Base-by-base conservation (phyloP, 2,113 vertebrate genomes). In the Nanorana parkeri region DNA sequence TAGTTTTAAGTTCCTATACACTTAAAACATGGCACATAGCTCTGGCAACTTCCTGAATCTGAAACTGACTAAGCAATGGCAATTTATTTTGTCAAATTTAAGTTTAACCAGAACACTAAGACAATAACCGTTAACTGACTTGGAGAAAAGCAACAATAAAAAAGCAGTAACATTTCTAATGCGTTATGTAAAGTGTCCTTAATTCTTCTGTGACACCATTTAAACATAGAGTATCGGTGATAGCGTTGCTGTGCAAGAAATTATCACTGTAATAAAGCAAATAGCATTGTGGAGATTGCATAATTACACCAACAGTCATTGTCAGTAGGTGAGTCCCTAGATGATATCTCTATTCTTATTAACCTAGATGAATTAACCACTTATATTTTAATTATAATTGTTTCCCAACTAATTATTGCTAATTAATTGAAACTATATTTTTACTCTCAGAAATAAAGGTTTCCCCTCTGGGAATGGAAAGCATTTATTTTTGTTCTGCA, bases 371-470 rank as follows among this genome's bases (percentile, higher is more conserved):
- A 58, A 56, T 68, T 83, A 76, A 68, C 72, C 61, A 76, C 67
- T 83, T 83, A 76, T 51, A 36, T 17, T 66, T 47, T 83, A 76
- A 83, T 83, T 83, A 76, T 36, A 76, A 68, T 28, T 61, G 21
- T 74, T 68, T 28, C 64, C 51, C 71, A 74, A 83, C 76, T 83
- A 83, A 83, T 83, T 68, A 67, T 66, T 75, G 21, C 63, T 75
- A 82, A 75, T 75, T 82, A 82, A 82, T 56, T 58, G 47, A 21
- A 65, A 65, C 28, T 64, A 60, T 68, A 83, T 76, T 64, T 61
- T 65, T 36, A 36, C 68, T 28, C 56, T 64, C 29, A 29, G 26
- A 66, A 28, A 64, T 65, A 73, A 65, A 81, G 29, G 28, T 5
- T 21, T 21, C 19, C 68, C 58, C 67, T 17, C 41, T 21, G 54